Percentiles rank a stretch among this genome's conserved stretches.
These are phyloP conservation scores for Acropternis orthonyx DNA, from an alignment of 2,797 vertebrate species.

Conservation along the genomic window DNA sequence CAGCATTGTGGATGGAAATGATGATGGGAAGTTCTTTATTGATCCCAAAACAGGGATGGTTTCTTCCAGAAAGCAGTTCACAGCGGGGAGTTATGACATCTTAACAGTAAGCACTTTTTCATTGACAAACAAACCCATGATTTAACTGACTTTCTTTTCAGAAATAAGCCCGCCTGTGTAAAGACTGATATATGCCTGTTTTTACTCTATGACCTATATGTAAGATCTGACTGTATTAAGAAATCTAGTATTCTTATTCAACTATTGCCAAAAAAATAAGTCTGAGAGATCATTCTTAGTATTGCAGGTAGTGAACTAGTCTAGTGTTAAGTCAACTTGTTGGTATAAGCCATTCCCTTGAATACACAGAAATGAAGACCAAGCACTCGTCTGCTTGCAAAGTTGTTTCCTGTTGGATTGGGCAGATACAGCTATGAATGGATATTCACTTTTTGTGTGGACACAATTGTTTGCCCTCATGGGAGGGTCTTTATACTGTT, in stretches of 20 bases:
- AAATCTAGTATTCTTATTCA: neutral
- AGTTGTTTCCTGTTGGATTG: neutral
- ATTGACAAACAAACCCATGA: neutral
- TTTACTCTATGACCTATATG: neutral
- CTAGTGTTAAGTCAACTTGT: neutral
- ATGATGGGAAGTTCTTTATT: constrained; percentile 93
- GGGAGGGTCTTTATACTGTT: neutral
- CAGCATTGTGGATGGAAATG: constrained; percentile 91
- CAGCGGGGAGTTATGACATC: constrained; percentile 92
- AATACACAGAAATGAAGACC: neutral
- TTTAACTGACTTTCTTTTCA: neutral
- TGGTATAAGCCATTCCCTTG: neutral
- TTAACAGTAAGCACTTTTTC: constrained; percentile 83
- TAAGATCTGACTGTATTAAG: neutral
- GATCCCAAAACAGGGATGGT: constrained; percentile 95
- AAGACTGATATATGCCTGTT: neutral
- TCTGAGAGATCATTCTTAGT: neutral
- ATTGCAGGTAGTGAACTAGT: neutral
- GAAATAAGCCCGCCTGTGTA: neutral
- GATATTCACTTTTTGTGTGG: neutral
- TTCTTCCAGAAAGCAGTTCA: constrained; percentile 92
- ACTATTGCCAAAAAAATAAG: neutral
- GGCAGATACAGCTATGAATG: neutral
- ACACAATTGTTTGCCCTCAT: neutral
- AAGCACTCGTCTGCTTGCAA: neutral